phyloP scores from a whole-genome alignment of 2,797 vertebrate genomes.

The Eptatretus atami region DNA sequence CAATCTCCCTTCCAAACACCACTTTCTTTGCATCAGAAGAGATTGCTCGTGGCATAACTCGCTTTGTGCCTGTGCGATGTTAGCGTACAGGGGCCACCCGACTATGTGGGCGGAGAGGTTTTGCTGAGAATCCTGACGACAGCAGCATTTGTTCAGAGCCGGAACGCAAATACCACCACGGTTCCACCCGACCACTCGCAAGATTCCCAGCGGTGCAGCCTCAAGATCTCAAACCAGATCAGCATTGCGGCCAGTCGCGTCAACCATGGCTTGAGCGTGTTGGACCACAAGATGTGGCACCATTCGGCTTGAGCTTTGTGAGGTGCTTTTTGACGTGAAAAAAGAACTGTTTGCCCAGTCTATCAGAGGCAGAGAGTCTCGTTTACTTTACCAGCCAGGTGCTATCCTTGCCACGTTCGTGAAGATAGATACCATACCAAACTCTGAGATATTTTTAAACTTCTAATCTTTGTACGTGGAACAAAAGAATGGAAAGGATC shows the following conservation, averaged over 20 bases:
- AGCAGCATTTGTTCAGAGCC: conserved; percentile 91
- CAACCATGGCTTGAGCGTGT: conserved; percentile 79
- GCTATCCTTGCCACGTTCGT: too few relatives aligned
- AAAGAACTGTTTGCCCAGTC: too few relatives aligned
- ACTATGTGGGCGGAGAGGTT: conserved; percentile 79
- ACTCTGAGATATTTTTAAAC: too few relatives aligned
- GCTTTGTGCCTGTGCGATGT: too few relatives aligned
- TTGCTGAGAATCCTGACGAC: conserved; percentile 85
- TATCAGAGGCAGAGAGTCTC: too few relatives aligned
- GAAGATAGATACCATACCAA: too few relatives aligned
- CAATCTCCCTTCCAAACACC: background rate
- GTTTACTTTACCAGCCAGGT: too few relatives aligned
- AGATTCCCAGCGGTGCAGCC: conserved; percentile 96
- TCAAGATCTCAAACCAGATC: conserved; percentile 97
- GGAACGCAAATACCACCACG: conserved; percentile 92
- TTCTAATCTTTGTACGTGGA: too few relatives aligned
- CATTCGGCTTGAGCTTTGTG: conserved; percentile 94
- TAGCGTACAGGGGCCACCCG: conserved; percentile 40
- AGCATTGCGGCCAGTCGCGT: conserved; percentile 78
- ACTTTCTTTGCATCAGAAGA: too few relatives aligned
- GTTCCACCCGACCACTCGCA: conserved; percentile 81
- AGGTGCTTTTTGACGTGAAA: conserved; percentile 22
- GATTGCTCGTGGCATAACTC: too few relatives aligned
- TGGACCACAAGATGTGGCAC: conserved; percentile 99
- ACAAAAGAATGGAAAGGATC: too few relatives aligned